These are phyloP conservation scores for Byasa hedistus DNA, from an alignment of 2,888 invertebrate genomes.

Conservation along the genomic window DNA sequence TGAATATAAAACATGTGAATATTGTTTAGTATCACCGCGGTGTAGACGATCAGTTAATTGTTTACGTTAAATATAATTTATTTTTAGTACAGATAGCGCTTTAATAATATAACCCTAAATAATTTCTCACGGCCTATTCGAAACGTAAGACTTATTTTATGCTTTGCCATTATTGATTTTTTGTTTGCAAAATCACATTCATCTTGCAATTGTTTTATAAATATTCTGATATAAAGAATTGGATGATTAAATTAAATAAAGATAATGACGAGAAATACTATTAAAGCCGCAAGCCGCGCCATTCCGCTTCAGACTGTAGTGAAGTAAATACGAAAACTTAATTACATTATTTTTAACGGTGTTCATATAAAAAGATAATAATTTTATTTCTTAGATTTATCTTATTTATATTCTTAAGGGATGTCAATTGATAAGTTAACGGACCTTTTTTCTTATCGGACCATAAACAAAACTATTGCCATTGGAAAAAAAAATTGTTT, in stretches of 20 bases:
- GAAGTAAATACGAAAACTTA: conserved; percentile 2
- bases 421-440: conserved; percentile 69
- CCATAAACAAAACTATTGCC: conserved; percentile 38
- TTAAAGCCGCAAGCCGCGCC: too few relatives aligned
- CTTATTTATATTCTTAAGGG: conserved; percentile 64
- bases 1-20: conserved; percentile 50
- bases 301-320: not conserved
- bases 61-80: conserved; percentile 37
- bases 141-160: not conserved
- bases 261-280: not conserved
- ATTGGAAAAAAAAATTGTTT: conserved; percentile 38
- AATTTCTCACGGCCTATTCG: conserved; percentile 14
- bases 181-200: not conserved
- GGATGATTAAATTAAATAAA: not conserved
- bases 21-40: conserved; percentile 43
- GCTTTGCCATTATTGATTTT: not conserved
- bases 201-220: not conserved
- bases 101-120: not conserved
- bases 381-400: conserved; percentile 56
- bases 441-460: conserved; percentile 38
- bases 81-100: conserved; percentile 10
- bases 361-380: conserved; percentile 41
- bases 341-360: conserved; percentile 38
- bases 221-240: not conserved
- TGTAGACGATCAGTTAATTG: conserved; percentile 19